These are phyloP conservation scores for Odontomyia ornata DNA, from an alignment of 2,888 invertebrate species.

Conservation along the genomic window DNA sequence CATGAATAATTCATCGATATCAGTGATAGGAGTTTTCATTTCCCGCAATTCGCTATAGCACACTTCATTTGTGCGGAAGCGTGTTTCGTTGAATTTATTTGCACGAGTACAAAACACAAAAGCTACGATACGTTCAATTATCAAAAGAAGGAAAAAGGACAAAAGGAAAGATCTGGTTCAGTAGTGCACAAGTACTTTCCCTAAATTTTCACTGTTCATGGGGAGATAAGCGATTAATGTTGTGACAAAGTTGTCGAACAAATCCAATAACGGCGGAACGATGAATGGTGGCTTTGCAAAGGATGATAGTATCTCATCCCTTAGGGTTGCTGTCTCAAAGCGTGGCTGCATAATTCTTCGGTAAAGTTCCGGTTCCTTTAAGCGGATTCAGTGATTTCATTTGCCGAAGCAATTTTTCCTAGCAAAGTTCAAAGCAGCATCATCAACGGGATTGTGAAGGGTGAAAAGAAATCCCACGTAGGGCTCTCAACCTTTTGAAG, in stretches of 20 bases:
- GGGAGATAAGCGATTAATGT: slow-evolving; percentile 33
- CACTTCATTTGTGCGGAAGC: slow-evolving; percentile 26
- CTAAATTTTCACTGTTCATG: not conserved
- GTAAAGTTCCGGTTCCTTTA: too few relatives aligned
- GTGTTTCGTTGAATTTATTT: slow-evolving; percentile 17
- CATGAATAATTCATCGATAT: slow-evolving; percentile 41
- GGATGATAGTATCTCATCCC: not conserved
- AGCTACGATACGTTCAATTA: slow-evolving; percentile 27
- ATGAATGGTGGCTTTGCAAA: not conserved
- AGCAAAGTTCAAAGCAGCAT: too few relatives aligned
- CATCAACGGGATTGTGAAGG: too few relatives aligned
- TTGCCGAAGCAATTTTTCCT: too few relatives aligned
- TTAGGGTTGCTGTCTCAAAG: too few relatives aligned
- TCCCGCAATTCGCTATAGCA: not conserved
- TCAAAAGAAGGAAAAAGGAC: not conserved
- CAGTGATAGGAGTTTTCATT: slow-evolving; percentile 10
- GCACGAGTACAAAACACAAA: not conserved
- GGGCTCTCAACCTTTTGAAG: too few relatives aligned
- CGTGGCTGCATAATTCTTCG: too few relatives aligned
- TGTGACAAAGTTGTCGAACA: slow-evolving; percentile 43
- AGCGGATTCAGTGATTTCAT: too few relatives aligned
- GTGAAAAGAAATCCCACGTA: too few relatives aligned
- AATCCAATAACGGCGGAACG: slow-evolving; percentile 1
- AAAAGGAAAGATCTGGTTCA: not conserved
- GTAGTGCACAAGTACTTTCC: slow-evolving; percentile 9